Evolutionary conservation across 2,113 vertebrate genomes (phyloP).

Genomic region (Struthidea cinerea): DNA sequence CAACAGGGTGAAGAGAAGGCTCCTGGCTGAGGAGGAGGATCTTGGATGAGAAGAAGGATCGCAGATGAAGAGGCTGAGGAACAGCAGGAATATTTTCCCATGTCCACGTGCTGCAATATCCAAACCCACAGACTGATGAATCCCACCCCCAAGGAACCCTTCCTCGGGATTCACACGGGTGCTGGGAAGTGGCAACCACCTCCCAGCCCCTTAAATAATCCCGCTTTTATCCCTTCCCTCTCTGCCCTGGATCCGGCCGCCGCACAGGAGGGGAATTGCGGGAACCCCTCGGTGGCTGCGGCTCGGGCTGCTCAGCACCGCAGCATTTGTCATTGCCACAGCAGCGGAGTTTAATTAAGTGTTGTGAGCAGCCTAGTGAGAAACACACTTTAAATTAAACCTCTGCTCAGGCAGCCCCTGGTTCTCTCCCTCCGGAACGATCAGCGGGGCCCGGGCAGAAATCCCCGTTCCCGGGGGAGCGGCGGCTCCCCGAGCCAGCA

Average conservation of each 20-base stretch:
- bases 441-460: constrained; percentile 90
- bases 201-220: constrained; percentile 74
- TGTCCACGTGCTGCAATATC: accelerated
- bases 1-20: neutral
- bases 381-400: constrained; percentile 99
- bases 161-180: neutral
- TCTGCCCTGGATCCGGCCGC: constrained; percentile 83
- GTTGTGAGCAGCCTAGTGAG: constrained; percentile 99
- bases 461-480: constrained; percentile 90
- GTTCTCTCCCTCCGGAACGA: constrained; percentile 83
- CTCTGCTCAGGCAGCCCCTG: constrained; percentile 91
- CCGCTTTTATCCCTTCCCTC: constrained; percentile 82
- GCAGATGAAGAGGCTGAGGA: neutral
- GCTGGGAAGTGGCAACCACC: constrained; percentile 61
- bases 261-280: constrained; percentile 90
- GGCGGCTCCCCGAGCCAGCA: constrained; percentile 50
- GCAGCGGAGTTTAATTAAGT: constrained; percentile 99
- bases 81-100: neutral
- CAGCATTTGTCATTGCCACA: constrained; percentile 99
- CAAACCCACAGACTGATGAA: neutral
- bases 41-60: neutral
- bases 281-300: constrained; percentile 87
- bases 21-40: neutral
- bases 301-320: constrained; percentile 83
- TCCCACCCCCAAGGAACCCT: neutral